Conservation (phyloP, 2,888 invertebrate species). For the Xylocampa areola region DNA sequence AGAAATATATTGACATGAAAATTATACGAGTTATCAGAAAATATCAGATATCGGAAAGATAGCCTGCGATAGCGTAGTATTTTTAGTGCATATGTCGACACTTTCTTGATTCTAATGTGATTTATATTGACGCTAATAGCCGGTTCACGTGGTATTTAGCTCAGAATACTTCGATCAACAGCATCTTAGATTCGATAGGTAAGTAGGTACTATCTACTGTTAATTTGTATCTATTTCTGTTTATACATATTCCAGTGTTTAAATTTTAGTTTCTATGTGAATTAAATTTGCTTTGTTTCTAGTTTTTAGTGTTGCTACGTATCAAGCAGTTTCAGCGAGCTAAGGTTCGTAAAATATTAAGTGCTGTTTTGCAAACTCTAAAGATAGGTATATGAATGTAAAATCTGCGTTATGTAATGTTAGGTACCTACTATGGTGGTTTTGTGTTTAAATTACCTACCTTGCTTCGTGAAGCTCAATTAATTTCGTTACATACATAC, state of each 20-base stretch:
- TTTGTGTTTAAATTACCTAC: conserved; percentile 2
- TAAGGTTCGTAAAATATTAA: conserved; percentile 28
- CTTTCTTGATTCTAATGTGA: conserved; percentile 25
- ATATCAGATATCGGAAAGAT: conserved; percentile 34
- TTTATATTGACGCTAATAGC: conserved; percentile 15
- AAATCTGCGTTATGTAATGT: conserved; percentile 10
- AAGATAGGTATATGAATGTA: conserved; percentile 27
- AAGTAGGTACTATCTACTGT: too few species aligned
- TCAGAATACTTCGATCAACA: conserved; percentile 4
- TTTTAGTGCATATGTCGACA: conserved; percentile 12
- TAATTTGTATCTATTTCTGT: not conserved
- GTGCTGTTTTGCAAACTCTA: conserved; percentile 12
- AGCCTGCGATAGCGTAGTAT: conserved; percentile 22
- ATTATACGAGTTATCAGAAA: conserved; percentile 15
- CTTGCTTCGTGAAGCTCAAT: conserved; percentile 1
- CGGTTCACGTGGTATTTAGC: conserved; percentile 31
- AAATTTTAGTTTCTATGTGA: conserved; percentile 2
- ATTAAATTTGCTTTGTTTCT: conserved; percentile 21
- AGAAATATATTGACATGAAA: conserved; percentile 24
- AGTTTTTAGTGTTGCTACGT: conserved; percentile 25
- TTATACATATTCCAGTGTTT: conserved; percentile 4
- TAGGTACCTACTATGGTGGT: not conserved
- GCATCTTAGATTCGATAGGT: conserved; percentile 12
- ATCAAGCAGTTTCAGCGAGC: conserved; percentile 26
- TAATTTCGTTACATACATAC: not conserved